Conservation (phyloP, 2,888 invertebrate genomes). For the Coleophora flavipennella region DNA sequence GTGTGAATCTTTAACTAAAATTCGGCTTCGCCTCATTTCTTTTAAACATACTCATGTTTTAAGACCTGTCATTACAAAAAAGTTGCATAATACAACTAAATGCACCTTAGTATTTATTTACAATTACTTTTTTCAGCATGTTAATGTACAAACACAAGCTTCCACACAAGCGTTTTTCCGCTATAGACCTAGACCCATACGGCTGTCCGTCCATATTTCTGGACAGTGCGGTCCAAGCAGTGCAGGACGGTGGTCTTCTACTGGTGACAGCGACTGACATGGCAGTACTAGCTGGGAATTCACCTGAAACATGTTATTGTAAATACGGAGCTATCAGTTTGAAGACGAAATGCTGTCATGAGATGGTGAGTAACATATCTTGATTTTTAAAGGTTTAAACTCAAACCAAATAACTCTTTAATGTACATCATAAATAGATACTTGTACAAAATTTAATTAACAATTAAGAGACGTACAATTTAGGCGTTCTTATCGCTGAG, state of each 20-base stretch:
- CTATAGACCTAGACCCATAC: conserved; percentile 97
- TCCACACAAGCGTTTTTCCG: conserved; percentile 81
- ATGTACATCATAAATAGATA: no score
- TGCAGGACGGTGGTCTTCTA: conserved; percentile 87
- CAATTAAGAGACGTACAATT: no score
- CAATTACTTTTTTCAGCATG: conserved; percentile 70
- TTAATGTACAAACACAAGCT: conserved; percentile 86
- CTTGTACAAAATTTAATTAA: no score
- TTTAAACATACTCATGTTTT: no score
- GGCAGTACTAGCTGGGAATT: conserved; percentile 95
- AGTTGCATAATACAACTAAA: no score
- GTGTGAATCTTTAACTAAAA: no score
- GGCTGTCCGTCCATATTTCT: conserved; percentile 95
- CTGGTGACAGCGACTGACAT: conserved; percentile 98
- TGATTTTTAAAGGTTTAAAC: no score
- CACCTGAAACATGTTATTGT: conserved; percentile 92
- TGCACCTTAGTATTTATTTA: no score
- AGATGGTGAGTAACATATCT: conserved; percentile 78
- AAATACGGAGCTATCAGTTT: conserved; percentile 96
- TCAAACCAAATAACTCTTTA: no score
- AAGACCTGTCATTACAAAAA: no score
- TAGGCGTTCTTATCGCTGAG: no score
- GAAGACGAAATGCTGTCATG: conserved; percentile 91
- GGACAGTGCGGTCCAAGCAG: conserved; percentile 88
- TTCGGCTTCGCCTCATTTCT: no score